A percentile compares a stretch with the other conserved stretches of the same genome.
phyloP scores from a whole-genome alignment of 1,140 invertebrate genomes.

The Teleopsis dalmanni region DNA sequence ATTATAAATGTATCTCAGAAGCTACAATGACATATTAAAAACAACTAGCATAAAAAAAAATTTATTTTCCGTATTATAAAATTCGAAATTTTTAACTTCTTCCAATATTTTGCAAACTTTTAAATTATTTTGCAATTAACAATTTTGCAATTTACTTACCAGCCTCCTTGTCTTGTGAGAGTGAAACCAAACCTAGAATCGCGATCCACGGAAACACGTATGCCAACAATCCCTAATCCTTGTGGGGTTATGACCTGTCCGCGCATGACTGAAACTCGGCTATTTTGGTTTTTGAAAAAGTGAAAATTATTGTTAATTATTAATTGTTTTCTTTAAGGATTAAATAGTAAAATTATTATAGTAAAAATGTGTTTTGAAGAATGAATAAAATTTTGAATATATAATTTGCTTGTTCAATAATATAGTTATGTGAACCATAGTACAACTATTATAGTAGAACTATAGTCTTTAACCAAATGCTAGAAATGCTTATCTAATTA shows the following conservation, averaged over 20 bases:
- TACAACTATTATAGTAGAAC: no score
- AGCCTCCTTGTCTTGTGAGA: slow-evolving; percentile 84
- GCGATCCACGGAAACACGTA: slow-evolving; percentile 89
- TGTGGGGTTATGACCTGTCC: slow-evolving; percentile 90
- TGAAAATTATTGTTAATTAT: slow-evolving; percentile 4
- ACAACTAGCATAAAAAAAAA: background rate
- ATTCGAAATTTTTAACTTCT: background rate
- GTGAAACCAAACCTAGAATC: slow-evolving; percentile 95
- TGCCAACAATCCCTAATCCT: slow-evolving; percentile 90
- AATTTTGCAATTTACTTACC: slow-evolving; percentile 61
- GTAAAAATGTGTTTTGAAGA: slow-evolving; percentile 1
- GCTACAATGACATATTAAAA: no score
- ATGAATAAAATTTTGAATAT: no score
- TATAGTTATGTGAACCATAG: no score
- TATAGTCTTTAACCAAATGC: no score
- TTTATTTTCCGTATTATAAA: background rate
- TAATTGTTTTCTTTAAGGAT: background rate
- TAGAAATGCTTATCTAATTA: no score
- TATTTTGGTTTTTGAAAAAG: slow-evolving; percentile 48
- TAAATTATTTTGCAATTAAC: background rate
- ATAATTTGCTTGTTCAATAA: no score
- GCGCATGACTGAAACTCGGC: slow-evolving; percentile 96
- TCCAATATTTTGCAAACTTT: background rate
- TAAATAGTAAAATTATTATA: background rate
- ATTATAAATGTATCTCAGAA: no score